Base-by-base conservation (phyloP, 2,113 vertebrate species). In the Neodon shergylaensis region DNA sequence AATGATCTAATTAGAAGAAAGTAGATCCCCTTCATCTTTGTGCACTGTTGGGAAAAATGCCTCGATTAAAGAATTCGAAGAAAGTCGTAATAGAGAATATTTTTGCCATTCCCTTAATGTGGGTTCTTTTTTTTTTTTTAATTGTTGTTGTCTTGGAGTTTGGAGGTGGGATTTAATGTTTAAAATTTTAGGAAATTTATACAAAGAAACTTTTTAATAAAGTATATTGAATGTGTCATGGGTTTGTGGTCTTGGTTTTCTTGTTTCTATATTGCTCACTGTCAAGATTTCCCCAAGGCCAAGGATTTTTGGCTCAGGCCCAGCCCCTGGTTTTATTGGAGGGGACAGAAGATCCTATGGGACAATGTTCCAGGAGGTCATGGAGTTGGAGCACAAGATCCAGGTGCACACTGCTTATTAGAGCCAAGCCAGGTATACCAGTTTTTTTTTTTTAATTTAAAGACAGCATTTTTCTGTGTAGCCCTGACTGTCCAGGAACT, bases 171-270 rank as follows among this genome's bases (percentile, higher is more conserved):
- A 12, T 81, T 97, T 98, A 98, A 98, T 98, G 98, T 98, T 98
- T 88, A 97, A 95, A 92, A 95, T 97, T 98, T 98, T 97, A 97
- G 98, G 98, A 98, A 98, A 98, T 99, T 98, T 98, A 98, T 98
- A 98, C 98, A 98, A 98, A 98, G 98, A 97, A 98, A 98, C 98
- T 98, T 98, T 98, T 98, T 98, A 99, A 99, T 99, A 98, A 99
- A 99, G 96, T 98, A 95, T 98, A 98, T 98, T 95, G 98, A 98
- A 98, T 97, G 72, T 98, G 98, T 98, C 92, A 65, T 98, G 96
- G 95, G 61, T 78, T 93, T 82, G 10, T 22, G 36, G 61, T 82
- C 0, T 0, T 82, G 87, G 0, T 16, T 24, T 28, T 7, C 73
- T 92, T 91, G 72, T 94, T 81, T 86, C 63, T 5, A 0, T 4